Evolutionary conservation across 1,140 invertebrate genomes (phyloP).

Genomic region (Drosophila tani): DNA sequence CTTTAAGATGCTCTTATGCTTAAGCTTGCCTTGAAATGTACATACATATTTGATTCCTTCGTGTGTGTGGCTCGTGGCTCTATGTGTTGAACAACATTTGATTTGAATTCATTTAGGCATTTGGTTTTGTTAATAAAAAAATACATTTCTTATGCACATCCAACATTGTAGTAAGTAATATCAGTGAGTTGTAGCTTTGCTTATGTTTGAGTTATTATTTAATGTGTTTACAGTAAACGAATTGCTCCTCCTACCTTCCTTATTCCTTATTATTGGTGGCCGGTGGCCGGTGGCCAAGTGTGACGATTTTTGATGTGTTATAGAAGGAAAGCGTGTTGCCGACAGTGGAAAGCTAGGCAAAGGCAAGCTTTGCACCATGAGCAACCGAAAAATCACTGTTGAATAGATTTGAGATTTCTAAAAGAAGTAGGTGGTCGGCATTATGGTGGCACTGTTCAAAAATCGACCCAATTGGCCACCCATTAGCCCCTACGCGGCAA

Average conservation of each 20-base stretch:
- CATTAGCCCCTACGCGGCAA: slow-evolving; percentile 82
- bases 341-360: slow-evolving; percentile 44
- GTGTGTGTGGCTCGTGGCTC: slow-evolving; percentile 42
- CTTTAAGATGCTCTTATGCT: slow-evolving; percentile 30
- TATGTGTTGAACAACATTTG: slow-evolving; percentile 61
- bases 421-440: slow-evolving; percentile 83
- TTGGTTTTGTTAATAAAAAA: slow-evolving; percentile 64
- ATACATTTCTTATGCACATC: slow-evolving; percentile 69
- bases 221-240: slow-evolving; percentile 22
- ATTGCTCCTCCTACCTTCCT: not conserved
- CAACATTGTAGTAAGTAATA: slow-evolving; percentile 73
- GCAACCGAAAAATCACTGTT: slow-evolving; percentile 33
- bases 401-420: slow-evolving; percentile 28
- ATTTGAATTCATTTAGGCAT: slow-evolving; percentile 43
- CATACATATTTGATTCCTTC: slow-evolving; percentile 46
- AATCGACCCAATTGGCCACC: slow-evolving; percentile 85
- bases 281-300: slow-evolving; percentile 63
- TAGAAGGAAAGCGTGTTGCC: slow-evolving; percentile 37
- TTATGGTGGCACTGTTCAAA: slow-evolving; percentile 83
- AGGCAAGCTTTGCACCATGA: slow-evolving; percentile 37
- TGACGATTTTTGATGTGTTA: slow-evolving; percentile 62
- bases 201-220: slow-evolving; percentile 48
- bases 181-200: slow-evolving; percentile 68
- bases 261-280: not conserved
- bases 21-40: slow-evolving; percentile 51